Percentiles rank a stretch among this genome's conserved stretches.
phyloP scores from a whole-genome alignment of 2,888 invertebrate genomes.

The Colletes collaris region DNA sequence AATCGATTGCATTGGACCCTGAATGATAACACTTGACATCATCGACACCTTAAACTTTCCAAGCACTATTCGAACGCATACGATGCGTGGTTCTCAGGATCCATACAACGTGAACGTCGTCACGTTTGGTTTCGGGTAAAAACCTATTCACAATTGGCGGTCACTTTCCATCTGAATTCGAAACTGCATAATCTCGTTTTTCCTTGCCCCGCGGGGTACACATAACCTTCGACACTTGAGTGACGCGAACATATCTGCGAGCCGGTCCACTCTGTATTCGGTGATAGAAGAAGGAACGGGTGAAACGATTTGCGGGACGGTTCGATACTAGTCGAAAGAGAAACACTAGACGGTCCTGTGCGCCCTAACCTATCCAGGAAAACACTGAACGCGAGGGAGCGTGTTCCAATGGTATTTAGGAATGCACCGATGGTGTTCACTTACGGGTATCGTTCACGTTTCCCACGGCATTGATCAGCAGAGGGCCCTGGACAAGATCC shows the following conservation, averaged over 20 bases:
- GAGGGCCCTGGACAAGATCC: constrained; percentile 80
- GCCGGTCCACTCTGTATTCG: background rate
- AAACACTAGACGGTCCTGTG: background rate
- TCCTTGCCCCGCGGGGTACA: background rate
- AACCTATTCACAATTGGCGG: background rate
- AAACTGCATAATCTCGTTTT: background rate
- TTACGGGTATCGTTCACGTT: constrained; percentile 77
- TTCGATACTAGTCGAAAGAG: background rate
- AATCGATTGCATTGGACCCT: background rate
- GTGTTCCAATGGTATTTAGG: background rate
- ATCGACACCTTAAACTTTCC: background rate
- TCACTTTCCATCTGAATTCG: background rate
- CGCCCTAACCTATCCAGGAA: constrained; percentile 5
- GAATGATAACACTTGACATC: background rate
- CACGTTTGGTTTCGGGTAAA: background rate
- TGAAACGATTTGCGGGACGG: no score
- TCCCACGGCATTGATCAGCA: constrained; percentile 76
- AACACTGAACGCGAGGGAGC: constrained; percentile 1
- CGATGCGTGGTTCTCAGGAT: background rate
- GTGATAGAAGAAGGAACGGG: background rate
- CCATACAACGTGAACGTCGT: no score
- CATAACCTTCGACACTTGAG: background rate
- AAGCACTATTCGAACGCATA: background rate
- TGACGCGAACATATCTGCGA: background rate
- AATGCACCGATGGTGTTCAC: constrained; percentile 58